phyloP scores from a whole-genome alignment of 2,797 vertebrate species.

The Coracias cyanogaster region DNA sequence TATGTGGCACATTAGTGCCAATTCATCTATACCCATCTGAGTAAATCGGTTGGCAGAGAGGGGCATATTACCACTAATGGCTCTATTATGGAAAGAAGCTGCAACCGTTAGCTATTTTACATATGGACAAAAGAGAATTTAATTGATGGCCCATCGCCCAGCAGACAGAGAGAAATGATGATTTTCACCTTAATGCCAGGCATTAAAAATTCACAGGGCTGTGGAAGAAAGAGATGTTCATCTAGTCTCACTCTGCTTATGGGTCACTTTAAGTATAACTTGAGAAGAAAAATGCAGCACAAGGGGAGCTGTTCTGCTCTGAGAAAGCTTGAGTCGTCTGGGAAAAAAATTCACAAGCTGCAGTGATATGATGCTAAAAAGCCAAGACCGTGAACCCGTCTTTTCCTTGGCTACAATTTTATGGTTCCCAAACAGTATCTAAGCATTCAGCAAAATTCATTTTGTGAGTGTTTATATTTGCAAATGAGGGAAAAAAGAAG shows the following conservation, averaged over 20 bases:
- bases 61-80: slow-evolving; percentile 66
- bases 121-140: slow-evolving; percentile 62
- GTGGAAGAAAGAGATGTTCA: slow-evolving; percentile 35
- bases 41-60: slow-evolving; percentile 55
- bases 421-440: background rate
- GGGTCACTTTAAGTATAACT: slow-evolving; percentile 59
- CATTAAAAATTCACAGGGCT: slow-evolving; percentile 63
- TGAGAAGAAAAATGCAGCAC: slow-evolving; percentile 26
- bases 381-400: background rate
- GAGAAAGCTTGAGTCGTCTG: background rate
- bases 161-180: slow-evolving; percentile 59
- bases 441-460: slow-evolving; percentile 1
- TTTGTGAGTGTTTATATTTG: slow-evolving; percentile 21
- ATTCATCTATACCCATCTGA: slow-evolving; percentile 68
- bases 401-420: slow-evolving; percentile 47
- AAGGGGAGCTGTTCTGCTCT: slow-evolving; percentile 1
- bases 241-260: slow-evolving; percentile 25
- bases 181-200: slow-evolving; percentile 68
- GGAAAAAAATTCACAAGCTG: slow-evolving; percentile 36
- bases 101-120: slow-evolving; percentile 73
- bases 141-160: slow-evolving; percentile 49
- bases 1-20: slow-evolving; percentile 63
- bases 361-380: slow-evolving; percentile 29
- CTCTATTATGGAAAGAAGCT: slow-evolving; percentile 69
- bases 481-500: background rate